Evolutionary conservation across 2,797 vertebrate species (phyloP).

Genomic region (Dicrostonyx torquatus): DNA sequence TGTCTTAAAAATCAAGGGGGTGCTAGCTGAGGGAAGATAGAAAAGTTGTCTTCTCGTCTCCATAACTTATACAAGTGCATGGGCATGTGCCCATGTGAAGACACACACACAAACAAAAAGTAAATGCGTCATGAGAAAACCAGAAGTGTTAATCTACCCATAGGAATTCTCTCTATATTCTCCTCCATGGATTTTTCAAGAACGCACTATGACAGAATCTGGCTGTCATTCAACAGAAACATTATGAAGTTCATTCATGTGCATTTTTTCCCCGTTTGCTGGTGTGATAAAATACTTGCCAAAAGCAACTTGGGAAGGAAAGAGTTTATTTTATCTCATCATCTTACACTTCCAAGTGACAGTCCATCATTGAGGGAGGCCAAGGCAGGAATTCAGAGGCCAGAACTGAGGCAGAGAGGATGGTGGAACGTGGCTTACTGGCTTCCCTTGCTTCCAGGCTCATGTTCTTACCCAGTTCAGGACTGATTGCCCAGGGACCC

Average conservation of each 20-base stretch:
- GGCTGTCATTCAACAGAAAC: background rate
- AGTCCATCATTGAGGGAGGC: background rate
- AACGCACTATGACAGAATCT: background rate
- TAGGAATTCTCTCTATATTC: background rate
- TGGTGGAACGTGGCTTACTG: background rate
- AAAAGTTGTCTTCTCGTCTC: background rate
- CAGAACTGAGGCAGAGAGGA: background rate
- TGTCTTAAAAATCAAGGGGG: background rate
- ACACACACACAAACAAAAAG: background rate
- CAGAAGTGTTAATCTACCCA: background rate
- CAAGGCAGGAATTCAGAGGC: background rate
- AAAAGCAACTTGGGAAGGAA: background rate
- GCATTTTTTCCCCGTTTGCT: background rate
- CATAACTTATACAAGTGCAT: background rate
- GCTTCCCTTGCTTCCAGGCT: background rate
- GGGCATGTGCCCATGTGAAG: background rate
- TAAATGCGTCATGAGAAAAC: background rate
- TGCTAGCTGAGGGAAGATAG: background rate
- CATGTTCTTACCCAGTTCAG: background rate
- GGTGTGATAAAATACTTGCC: background rate
- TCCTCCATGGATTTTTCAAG: conserved; percentile 8
- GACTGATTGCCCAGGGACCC: too few species aligned
- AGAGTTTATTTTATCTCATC: background rate
- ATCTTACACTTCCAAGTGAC: background rate
- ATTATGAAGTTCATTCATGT: background rate